These are phyloP conservation scores for Vanessa tameamea DNA, from an alignment of 1,140 invertebrate genomes.

Conservation along the genomic window DNA sequence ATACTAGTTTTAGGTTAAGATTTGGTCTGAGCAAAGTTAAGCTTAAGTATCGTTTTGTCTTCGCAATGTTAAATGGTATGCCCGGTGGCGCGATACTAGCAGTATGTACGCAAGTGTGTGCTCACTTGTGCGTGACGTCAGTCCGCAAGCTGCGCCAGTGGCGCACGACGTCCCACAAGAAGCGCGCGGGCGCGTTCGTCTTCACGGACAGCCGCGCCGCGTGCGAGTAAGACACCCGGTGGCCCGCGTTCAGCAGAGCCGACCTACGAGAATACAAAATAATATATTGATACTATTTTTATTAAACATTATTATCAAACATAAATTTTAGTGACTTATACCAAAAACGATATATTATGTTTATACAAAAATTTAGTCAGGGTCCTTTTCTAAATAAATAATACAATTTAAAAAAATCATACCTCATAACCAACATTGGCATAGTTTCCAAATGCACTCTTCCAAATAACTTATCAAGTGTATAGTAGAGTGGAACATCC, in stretches of 20 bases:
- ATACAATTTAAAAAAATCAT: no score
- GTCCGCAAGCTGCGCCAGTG: constrained; percentile 89
- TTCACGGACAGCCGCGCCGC: constrained; percentile 93
- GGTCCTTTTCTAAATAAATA: no score
- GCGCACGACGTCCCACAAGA: constrained; percentile 97
- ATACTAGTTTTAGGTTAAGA: no score
- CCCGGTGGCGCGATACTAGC: no score
- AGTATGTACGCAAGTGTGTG: not conserved
- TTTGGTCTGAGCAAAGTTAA: no score
- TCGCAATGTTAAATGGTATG: no score
- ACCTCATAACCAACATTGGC: constrained; percentile 85
- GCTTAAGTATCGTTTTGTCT: no score
- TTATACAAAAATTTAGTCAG: no score
- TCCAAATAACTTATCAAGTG: constrained; percentile 83
- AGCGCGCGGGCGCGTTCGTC: constrained; percentile 92
- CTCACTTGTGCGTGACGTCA: constrained; percentile 76
- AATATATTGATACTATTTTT: no score
- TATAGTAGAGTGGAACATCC: constrained; percentile 94
- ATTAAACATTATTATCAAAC: no score
- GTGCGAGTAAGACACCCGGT: constrained; percentile 95
- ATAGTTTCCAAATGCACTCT: constrained; percentile 85
- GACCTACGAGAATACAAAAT: constrained; percentile 83
- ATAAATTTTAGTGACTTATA: no score
- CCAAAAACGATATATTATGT: no score
- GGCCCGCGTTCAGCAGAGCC: constrained; percentile 96